phyloP scores from a whole-genome alignment of 2,797 vertebrate species.

The Triplophysa yarkandensis region DNA sequence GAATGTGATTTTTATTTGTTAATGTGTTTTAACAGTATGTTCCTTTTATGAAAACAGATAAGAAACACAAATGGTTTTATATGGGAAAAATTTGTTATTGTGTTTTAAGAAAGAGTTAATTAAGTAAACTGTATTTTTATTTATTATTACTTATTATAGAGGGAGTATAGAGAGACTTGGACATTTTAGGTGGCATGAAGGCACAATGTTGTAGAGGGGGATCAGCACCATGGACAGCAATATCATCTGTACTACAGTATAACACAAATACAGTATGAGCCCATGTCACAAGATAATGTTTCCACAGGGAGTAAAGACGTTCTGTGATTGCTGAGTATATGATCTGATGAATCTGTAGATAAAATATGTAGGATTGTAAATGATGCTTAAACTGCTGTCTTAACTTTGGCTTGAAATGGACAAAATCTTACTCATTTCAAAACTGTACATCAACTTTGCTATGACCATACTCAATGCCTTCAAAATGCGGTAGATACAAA shows the following conservation, averaged over 20 bases:
- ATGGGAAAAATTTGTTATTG: no score
- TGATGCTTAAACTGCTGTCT: neutral
- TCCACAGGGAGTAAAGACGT: slow-evolving; percentile 15
- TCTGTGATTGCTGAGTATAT: slow-evolving; percentile 29
- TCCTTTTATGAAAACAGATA: no score
- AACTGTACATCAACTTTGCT: no score
- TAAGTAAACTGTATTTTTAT: no score
- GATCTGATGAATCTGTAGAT: slow-evolving; percentile 19
- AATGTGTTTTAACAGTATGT: no score
- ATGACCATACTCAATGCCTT: no score
- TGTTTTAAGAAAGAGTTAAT: no score
- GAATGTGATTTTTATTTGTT: no score
- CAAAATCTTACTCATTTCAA: no score
- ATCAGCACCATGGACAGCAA: neutral
- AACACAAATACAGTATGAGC: neutral
- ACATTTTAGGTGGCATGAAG: neutral
- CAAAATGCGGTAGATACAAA: neutral
- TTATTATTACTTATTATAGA: no score
- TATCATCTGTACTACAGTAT: neutral
- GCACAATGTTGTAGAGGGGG: neutral
- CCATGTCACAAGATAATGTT: slow-evolving; percentile 32
- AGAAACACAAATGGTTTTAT: no score
- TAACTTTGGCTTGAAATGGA: neutral
- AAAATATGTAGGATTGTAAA: slow-evolving; percentile 17
- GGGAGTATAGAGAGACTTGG: no score